Conservation (phyloP, 2,888 invertebrate genomes). For the Morpho deidamia region DNA sequence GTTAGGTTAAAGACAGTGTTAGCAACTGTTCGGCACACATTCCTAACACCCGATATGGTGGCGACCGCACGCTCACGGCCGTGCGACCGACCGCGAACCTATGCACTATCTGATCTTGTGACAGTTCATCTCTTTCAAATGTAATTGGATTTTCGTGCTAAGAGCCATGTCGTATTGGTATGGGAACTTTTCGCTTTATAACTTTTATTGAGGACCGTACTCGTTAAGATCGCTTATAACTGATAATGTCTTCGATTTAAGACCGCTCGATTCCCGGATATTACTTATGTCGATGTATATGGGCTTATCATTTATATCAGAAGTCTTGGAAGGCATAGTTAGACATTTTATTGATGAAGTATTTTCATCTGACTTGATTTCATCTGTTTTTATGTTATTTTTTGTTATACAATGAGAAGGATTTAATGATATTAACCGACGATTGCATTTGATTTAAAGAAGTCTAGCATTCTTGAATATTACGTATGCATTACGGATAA, state of each 20-base stretch:
- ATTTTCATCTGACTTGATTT: too few species aligned
- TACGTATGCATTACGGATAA: too few species aligned
- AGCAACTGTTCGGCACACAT: conserved; percentile 69
- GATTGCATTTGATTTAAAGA: too few species aligned
- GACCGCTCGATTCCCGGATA: conserved; percentile 1
- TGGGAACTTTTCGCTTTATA: conserved; percentile 10
- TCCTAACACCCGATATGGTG: conserved; percentile 64
- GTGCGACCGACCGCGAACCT: conserved; percentile 53
- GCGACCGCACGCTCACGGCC: conserved; percentile 55
- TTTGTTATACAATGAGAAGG: too few species aligned
- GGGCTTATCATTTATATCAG: neutral
- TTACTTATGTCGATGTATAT: neutral
- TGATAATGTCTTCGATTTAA: neutral
- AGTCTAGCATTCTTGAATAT: too few species aligned
- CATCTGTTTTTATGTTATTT: too few species aligned
- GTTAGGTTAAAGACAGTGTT: conserved; percentile 35
- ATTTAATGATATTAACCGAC: too few species aligned
- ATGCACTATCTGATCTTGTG: conserved; percentile 32
- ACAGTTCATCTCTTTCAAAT: conserved; percentile 23
- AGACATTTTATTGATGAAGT: too few species aligned
- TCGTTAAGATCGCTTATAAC: conserved; percentile 1
- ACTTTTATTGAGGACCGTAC: conserved; percentile 2
- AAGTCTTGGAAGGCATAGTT: neutral
- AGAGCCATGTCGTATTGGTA: conserved; percentile 8
- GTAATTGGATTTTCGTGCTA: conserved; percentile 23